phyloP scores from a whole-genome alignment of 2,888 invertebrate species.

The Apotomis betuletana region DNA sequence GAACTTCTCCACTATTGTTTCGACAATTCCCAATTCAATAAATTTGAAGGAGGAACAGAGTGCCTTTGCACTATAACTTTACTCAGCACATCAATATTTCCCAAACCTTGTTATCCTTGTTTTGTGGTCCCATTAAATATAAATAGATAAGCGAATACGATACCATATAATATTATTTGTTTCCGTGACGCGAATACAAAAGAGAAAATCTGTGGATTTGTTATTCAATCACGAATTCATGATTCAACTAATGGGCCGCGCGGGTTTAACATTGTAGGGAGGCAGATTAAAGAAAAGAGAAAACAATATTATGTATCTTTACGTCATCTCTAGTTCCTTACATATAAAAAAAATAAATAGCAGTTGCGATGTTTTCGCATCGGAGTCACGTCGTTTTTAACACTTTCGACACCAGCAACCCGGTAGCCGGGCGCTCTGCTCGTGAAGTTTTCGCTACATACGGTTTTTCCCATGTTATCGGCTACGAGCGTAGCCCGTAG shows the following conservation, averaged over 20 bases:
- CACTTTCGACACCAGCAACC: too few relatives aligned
- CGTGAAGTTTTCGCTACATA: too few relatives aligned
- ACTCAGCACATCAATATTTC: slow-evolving; percentile 8
- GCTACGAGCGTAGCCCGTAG: too few relatives aligned
- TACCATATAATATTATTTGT: neutral
- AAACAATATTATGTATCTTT: neutral
- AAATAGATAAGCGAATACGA: neutral
- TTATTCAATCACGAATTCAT: slow-evolving; percentile 27
- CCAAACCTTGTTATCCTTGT: slow-evolving; percentile 5
- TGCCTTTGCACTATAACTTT: slow-evolving; percentile 6
- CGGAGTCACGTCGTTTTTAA: too few relatives aligned
- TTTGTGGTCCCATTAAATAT: slow-evolving; percentile 9
- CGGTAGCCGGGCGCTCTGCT: too few relatives aligned
- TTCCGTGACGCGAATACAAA: slow-evolving; percentile 17
- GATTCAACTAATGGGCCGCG: slow-evolving; percentile 17
- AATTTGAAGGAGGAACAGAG: neutral
- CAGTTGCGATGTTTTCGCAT: too few relatives aligned
- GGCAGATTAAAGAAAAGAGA: neutral
- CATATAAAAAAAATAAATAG: too few relatives aligned
- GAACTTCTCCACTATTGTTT: neutral
- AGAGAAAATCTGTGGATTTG: slow-evolving; percentile 20
- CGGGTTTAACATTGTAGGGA: neutral
- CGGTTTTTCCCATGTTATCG: too few relatives aligned
- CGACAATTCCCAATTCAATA: neutral
- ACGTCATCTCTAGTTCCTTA: neutral